phyloP scores from a whole-genome alignment of 2,797 vertebrate species.

The Rhinoraja longicauda region DNA sequence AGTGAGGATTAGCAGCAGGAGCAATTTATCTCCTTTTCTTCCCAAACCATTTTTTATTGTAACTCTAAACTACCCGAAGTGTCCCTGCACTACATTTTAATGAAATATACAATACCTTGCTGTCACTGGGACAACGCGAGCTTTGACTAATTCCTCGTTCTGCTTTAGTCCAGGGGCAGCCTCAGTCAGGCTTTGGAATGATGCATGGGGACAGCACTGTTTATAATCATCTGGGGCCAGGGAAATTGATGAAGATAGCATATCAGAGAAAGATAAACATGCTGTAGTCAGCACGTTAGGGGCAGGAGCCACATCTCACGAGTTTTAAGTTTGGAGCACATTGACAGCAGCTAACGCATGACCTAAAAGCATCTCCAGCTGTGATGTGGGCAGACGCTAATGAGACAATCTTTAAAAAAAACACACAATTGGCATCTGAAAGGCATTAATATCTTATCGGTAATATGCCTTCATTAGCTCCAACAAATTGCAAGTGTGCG shows the following conservation, averaged over 20 bases:
- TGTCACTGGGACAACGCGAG: slow-evolving; percentile 71
- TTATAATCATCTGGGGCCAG: slow-evolving; percentile 65
- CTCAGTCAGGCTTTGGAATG: slow-evolving; percentile 54
- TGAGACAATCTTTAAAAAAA: slow-evolving; percentile 41
- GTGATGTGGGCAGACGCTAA: slow-evolving; percentile 41
- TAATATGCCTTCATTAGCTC: not conserved
- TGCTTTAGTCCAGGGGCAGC: slow-evolving; percentile 58
- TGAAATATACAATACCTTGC: slow-evolving; percentile 83
- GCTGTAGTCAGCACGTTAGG: slow-evolving; percentile 55
- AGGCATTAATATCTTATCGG: slow-evolving; percentile 28
- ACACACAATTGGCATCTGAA: slow-evolving; percentile 22
- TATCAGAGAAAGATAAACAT: slow-evolving; percentile 72
- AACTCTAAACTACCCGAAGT: slow-evolving; percentile 70
- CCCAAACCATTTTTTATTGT: slow-evolving; percentile 55
- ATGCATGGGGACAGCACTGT: slow-evolving; percentile 76
- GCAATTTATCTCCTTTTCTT: slow-evolving; percentile 29
- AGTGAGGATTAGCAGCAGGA: slow-evolving; percentile 16
- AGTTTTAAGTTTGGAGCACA: slow-evolving; percentile 52
- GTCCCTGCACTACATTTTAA: slow-evolving; percentile 83
- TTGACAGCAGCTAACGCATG: slow-evolving; percentile 47
- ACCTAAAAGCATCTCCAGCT: slow-evolving; percentile 44
- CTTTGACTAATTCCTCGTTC: slow-evolving; percentile 80
- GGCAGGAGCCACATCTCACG: slow-evolving; percentile 51
- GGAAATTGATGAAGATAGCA: slow-evolving; percentile 82
- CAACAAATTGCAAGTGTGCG: slow-evolving; percentile 13